Conservation (phyloP, 1,140 invertebrate genomes). For the Dendrolimus kikuchii region DNA sequence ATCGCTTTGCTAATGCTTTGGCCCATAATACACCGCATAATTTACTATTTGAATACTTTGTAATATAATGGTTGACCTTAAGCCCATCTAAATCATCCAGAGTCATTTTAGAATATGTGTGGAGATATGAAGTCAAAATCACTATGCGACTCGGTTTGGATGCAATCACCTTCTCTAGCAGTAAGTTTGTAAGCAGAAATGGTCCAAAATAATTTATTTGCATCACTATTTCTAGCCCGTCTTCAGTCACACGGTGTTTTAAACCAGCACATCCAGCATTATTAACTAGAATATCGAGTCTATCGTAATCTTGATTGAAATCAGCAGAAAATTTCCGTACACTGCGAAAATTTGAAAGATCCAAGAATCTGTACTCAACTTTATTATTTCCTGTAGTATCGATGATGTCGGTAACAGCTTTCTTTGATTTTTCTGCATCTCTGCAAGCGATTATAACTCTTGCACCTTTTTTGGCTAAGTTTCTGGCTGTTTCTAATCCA, state of each 20-base stretch:
- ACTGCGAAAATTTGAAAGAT: constrained; percentile 39
- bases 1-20: constrained; percentile 72
- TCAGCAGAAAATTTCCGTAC: constrained; percentile 36
- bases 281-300: constrained; percentile 80
- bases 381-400: constrained; percentile 34
- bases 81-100: constrained; percentile 74
- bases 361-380: constrained; percentile 35
- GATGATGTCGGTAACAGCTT: constrained; percentile 46
- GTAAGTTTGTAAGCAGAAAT: constrained; percentile 77
- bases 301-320: constrained; percentile 54
- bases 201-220: constrained; percentile 79
- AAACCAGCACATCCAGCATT: constrained; percentile 75
- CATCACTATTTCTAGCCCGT: constrained; percentile 75
- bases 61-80: constrained; percentile 62
- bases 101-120: constrained; percentile 72
- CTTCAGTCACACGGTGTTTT: constrained; percentile 61
- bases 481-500: constrained; percentile 81
- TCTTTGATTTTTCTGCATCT: constrained; percentile 69
- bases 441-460: constrained; percentile 79
- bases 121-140: constrained; percentile 78
- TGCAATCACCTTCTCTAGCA: constrained; percentile 68
- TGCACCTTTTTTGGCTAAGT: constrained; percentile 77
- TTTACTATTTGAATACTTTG: constrained; percentile 78
- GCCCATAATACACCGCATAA: constrained; percentile 81
- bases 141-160: constrained; percentile 76